Evolutionary conservation across 23 tunicate genomes (phyloP).

Genomic region (Diplosoma virens): DNA sequence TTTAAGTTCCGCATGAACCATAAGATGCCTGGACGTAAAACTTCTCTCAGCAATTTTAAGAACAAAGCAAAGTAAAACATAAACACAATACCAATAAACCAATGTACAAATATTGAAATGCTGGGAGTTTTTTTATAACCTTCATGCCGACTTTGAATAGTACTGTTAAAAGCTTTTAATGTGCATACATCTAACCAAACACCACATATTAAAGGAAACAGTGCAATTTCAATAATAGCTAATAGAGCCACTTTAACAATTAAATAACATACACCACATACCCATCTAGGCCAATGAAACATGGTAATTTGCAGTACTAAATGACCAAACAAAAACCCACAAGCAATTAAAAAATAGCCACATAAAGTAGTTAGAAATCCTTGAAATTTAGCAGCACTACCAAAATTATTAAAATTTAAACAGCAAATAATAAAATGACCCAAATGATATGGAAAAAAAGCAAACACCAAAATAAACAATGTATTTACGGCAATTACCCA

Average conservation of each 20-base stretch:
- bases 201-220: slow-evolving; percentile 67
- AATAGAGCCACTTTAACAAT: slow-evolving; percentile 67
- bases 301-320: slow-evolving; percentile 24
- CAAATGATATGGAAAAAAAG: slow-evolving; percentile 87
- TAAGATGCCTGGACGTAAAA: slow-evolving; percentile 72
- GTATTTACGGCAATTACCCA: slow-evolving; percentile 87
- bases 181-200: slow-evolving; percentile 83
- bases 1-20: slow-evolving; percentile 78
- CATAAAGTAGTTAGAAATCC: slow-evolving; percentile 54
- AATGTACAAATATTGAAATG: slow-evolving; percentile 56
- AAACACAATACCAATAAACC: slow-evolving; percentile 69
- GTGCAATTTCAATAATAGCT: slow-evolving; percentile 47
- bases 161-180: slow-evolving; percentile 50
- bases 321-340: slow-evolving; percentile 47
- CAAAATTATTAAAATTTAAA: slow-evolving; percentile 23
- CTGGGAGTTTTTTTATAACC: slow-evolving; percentile 50
- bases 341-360: slow-evolving; percentile 60
- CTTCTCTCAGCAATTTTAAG: slow-evolving; percentile 62
- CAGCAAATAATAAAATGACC: slow-evolving; percentile 62
- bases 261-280: slow-evolving; percentile 60
- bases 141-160: slow-evolving; percentile 34
- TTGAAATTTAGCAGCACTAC: slow-evolving; percentile 52
- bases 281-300: slow-evolving; percentile 42
- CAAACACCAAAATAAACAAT: slow-evolving; percentile 77
- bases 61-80: slow-evolving; percentile 67